These are phyloP conservation scores for Marmota flaviventris DNA, from an alignment of 2,113 vertebrate species.

Conservation along the genomic window DNA sequence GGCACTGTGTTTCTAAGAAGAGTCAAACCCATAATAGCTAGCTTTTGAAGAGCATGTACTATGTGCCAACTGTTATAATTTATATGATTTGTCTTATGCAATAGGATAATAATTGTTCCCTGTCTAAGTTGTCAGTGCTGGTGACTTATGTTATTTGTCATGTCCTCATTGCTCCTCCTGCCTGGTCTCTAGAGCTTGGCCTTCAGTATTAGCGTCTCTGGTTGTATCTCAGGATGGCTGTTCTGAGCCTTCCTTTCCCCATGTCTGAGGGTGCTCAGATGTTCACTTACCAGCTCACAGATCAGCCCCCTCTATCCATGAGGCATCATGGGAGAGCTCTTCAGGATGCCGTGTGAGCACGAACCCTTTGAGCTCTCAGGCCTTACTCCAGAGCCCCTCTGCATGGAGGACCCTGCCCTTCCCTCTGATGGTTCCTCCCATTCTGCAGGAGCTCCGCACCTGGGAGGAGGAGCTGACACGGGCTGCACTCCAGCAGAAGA, in stretches of 20 bases:
- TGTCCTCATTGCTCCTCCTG: not conserved
- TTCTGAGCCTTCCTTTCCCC: not conserved
- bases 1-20: not conserved
- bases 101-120: not conserved
- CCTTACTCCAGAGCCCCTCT: not conserved
- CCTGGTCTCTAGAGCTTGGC: not conserved
- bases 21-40: not conserved
- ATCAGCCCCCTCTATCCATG: rapidly evolving
- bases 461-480: constrained; percentile 97
- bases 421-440: not conserved
- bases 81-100: not conserved
- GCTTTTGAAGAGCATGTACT: not conserved
- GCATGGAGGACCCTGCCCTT: rapidly evolving
- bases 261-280: not conserved
- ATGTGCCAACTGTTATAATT: not conserved
- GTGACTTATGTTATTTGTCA: not conserved
- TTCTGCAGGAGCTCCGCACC: constrained; percentile 93
- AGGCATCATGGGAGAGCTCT: not conserved
- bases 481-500: constrained; percentile 97
- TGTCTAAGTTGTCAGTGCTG: not conserved
- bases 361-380: not conserved
- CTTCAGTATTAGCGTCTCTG: not conserved
- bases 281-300: not conserved
- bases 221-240: not conserved
- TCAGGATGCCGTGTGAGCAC: not conserved